Base-by-base conservation (phyloP, 2,113 vertebrate species). In the Echinops telfairi region DNA sequence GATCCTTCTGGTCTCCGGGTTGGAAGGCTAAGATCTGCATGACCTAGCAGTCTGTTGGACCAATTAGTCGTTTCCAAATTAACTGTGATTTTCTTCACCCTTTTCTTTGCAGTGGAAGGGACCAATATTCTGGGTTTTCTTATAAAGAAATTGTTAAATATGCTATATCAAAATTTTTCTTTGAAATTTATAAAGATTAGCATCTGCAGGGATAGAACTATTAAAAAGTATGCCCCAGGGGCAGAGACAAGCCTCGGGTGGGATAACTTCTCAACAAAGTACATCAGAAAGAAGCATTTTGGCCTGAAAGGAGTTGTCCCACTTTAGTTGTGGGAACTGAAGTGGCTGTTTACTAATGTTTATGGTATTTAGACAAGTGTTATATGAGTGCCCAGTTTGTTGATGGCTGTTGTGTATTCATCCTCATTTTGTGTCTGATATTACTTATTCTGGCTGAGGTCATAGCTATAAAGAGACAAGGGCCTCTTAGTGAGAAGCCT, bases 181-280 rank as follows among this genome's bases (percentile, higher is more conserved):
- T 89, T 83, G 62, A 73, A 77, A 47, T 94, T 96, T 93, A 16
- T 92, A 93, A 91, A 75, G 93, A 58, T 79, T 93, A 81, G 80
- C 60, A 94, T 83, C 58, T 68, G 57, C 33, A 92, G 84, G 66
- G 66, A 53, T 80, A 31, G 76, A 76, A 58, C 77, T 89, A 22
- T 76, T 82, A 75, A 81, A 92, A 92, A 71, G 84, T 36, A 66
- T 86, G 25, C 68, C 19, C 78, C 25, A 47, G 62, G 87, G 68
- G 60, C 89, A 88, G 38, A 95, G 70, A 92, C 88, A 78, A 29
- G 7, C n/a, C 36, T 64, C 58, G 66, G 47, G 47, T 53, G 58
- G 86, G 92, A 60, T 87, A 83, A 93, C 53, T 83, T 79, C 53
- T 86, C 36, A 95, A 68, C 68, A 79, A 78, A 81, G 80, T 27